phyloP scores from a whole-genome alignment of 2,797 vertebrate genomes.

The Microctenopoma steveboyesi region DNA sequence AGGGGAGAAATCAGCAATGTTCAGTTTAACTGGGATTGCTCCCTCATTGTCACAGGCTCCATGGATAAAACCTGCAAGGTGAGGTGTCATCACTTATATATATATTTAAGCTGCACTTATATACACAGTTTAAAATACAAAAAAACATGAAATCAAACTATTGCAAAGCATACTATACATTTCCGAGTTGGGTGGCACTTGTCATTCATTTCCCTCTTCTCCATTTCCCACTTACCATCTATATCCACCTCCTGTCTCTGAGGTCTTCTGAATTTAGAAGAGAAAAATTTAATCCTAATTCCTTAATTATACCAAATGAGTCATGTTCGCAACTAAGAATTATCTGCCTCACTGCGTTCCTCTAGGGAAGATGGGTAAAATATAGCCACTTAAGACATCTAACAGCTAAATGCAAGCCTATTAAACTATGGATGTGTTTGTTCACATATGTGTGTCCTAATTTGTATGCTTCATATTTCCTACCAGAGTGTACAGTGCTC shows the following conservation, averaged over 20 bases:
- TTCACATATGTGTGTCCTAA: constrained; percentile 12
- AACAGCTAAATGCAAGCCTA: constrained; percentile 20
- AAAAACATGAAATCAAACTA: constrained; percentile 5
- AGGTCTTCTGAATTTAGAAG: constrained; percentile 46
- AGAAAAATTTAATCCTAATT: constrained; percentile 57
- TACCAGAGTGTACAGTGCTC: background rate
- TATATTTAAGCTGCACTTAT: background rate
- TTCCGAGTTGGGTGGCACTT: constrained; percentile 13
- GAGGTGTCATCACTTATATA: constrained; percentile 39
- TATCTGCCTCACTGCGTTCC: constrained; percentile 46
- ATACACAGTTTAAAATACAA: background rate
- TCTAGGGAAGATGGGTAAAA: constrained; percentile 45
- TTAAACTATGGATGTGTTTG: constrained; percentile 16
- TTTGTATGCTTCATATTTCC: constrained; percentile 21
- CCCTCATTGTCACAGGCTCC: constrained; percentile 90
- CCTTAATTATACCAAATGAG: constrained; percentile 69
- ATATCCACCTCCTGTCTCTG: constrained; percentile 30
- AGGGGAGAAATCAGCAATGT: constrained; percentile 91
- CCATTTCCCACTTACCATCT: constrained; percentile 12
- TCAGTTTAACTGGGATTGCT: constrained; percentile 94
- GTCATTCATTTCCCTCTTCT: constrained; percentile 13
- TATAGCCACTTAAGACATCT: constrained; percentile 35
- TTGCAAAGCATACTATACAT: background rate
- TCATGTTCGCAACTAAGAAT: constrained; percentile 61
- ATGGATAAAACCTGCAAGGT: constrained; percentile 96